A percentile compares a stretch with the other conserved stretches of the same genome.
Conservation (phyloP, 2,113 vertebrate species). For the Tetrao urogallus region DNA sequence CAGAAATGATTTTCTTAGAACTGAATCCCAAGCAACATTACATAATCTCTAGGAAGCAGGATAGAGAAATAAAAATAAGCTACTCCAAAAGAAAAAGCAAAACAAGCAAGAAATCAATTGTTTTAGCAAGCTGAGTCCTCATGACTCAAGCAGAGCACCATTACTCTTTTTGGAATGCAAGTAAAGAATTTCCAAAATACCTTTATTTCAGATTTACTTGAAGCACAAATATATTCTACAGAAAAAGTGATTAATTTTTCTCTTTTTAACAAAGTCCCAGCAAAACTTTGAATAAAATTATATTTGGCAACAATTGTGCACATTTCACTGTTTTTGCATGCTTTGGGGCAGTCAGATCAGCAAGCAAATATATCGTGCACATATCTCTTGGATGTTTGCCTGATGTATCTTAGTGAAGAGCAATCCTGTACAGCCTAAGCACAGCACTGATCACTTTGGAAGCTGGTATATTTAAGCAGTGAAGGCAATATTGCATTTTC, state of each 20-base stretch:
- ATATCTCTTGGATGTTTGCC: not conserved
- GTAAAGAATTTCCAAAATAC: not conserved
- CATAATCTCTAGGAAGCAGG: not conserved
- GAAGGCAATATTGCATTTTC: not conserved
- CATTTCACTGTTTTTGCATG: not conserved
- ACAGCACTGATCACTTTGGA: too few relatives aligned
- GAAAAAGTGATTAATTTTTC: not conserved
- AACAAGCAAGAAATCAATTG: not conserved
- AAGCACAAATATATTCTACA: not conserved
- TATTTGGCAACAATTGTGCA: not conserved
- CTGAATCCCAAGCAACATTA: not conserved
- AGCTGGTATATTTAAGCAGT: not conserved
- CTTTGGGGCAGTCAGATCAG: not conserved
- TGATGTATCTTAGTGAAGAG: not conserved
- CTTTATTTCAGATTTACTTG: fast-evolving
- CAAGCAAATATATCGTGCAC: not conserved
- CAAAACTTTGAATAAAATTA: not conserved
- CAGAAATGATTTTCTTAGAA: not conserved
- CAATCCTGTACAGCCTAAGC: not conserved
- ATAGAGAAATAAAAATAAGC: not conserved
- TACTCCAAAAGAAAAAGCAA: not conserved
- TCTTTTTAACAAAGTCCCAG: not conserved
- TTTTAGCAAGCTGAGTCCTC: not conserved
- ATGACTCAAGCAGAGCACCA: not conserved
- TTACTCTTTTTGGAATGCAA: not conserved